Conservation (phyloP, 2,888 invertebrate genomes). For the Tolmerus cingulatus region DNA sequence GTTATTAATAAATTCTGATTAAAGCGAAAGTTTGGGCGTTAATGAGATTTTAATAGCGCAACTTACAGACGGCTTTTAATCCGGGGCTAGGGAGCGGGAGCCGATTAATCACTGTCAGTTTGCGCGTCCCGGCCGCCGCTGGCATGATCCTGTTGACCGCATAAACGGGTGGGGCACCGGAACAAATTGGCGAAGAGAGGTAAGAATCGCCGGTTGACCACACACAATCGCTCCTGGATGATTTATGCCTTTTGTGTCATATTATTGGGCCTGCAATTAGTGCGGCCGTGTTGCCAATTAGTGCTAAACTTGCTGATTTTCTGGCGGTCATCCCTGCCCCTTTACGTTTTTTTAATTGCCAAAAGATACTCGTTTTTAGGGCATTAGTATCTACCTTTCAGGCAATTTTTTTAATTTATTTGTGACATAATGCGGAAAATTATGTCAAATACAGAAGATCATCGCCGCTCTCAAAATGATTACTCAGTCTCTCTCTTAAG, state of each 20-base stretch:
- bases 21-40: constrained; percentile 43
- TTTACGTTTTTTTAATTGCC: neutral
- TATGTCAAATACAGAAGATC: no score
- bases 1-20: constrained; percentile 40
- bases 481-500: no score
- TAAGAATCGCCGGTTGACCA: neutral
- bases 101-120: constrained; percentile 37
- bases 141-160: constrained; percentile 15
- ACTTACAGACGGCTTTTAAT: constrained; percentile 20
- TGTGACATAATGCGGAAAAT: neutral
- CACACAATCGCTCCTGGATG: neutral
- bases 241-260: constrained; percentile 5
- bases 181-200: neutral
- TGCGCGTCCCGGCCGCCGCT: neutral
- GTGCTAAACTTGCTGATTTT: neutral
- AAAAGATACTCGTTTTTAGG: neutral
- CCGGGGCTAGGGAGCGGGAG: neutral
- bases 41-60: constrained; percentile 51
- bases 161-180: neutral
- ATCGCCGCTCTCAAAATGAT: no score
- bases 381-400: neutral
- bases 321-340: neutral
- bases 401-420: neutral
- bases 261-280: constrained; percentile 8
- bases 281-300: neutral